A percentile compares a stretch with the other conserved stretches of the same genome.
Conservation (phyloP, 2,888 invertebrate genomes). For the Osmoderma eremita region DNA sequence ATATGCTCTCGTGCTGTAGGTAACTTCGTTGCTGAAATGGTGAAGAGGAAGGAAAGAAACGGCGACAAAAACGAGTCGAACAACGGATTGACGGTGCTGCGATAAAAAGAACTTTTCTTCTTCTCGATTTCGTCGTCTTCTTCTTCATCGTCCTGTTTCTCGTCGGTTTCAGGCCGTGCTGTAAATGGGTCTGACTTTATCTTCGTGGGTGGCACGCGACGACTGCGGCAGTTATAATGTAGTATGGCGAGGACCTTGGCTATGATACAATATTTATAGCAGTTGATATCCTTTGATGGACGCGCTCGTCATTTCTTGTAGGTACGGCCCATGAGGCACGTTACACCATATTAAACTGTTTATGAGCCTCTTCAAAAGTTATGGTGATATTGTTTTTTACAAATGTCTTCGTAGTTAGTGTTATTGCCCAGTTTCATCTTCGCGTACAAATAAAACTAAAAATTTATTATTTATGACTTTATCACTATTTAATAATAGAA, state of each 20-base stretch:
- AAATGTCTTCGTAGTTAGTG: neutral
- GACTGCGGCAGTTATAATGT: slow-evolving; percentile 41
- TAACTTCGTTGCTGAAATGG: neutral
- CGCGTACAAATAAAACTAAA: neutral
- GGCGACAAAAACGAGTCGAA: slow-evolving; percentile 12
- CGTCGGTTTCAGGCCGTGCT: slow-evolving; percentile 34
- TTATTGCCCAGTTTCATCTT: neutral
- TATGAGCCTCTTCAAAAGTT: slow-evolving; percentile 25
- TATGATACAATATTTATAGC: slow-evolving; percentile 61
- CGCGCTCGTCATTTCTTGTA: slow-evolving; percentile 53
- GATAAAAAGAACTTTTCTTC: too few species aligned
- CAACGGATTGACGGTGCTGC: too few species aligned
- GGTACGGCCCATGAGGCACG: slow-evolving; percentile 3
- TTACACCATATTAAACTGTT: neutral
- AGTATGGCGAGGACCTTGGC: slow-evolving; percentile 39
- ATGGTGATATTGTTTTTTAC: neutral
- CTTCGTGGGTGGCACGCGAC: slow-evolving; percentile 59
- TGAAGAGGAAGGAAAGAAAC: slow-evolving; percentile 2
- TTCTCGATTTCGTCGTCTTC: slow-evolving; percentile 2
- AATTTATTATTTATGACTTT: neutral
- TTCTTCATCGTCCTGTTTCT: slow-evolving; percentile 4
- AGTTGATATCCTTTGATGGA: slow-evolving; percentile 57
- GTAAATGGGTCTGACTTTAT: slow-evolving; percentile 52
- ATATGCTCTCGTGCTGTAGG: slow-evolving; percentile 19
- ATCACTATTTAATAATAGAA: neutral